Evolutionary conservation across 2,113 vertebrate genomes (phyloP).

Genomic region (Ameiurus melas): DNA sequence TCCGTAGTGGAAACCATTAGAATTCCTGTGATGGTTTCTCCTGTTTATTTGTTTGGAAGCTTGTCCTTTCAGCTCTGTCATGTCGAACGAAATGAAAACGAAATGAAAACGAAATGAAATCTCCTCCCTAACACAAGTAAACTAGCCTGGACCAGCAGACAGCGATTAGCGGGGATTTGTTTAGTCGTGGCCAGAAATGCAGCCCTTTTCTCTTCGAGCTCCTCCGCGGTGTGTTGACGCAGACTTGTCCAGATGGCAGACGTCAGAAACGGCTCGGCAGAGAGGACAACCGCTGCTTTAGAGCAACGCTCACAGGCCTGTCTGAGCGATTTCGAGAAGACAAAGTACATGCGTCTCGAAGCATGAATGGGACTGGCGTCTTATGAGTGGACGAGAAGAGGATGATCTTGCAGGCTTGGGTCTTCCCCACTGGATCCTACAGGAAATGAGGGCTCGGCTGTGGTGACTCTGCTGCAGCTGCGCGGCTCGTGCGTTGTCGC

Average conservation of each 20-base stretch:
- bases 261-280: no score
- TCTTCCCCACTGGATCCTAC: background rate
- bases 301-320: background rate
- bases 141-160: background rate
- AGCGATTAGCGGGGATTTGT: background rate
- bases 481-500: background rate
- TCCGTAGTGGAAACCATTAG: no score
- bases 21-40: no score
- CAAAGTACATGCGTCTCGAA: background rate
- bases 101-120: background rate
- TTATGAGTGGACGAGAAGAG: background rate
- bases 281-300: background rate
- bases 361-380: background rate
- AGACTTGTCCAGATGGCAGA: constrained; percentile 6
- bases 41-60: background rate
- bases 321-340: background rate
- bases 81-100: background rate
- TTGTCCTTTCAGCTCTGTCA: background rate
- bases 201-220: background rate
- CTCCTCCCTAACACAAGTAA: background rate
- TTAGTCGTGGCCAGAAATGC: background rate
- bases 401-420: background rate
- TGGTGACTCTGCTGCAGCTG: constrained; percentile 5
- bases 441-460: constrained; percentile 23
- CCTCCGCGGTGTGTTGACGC: background rate